A percentile compares a stretch with the other conserved stretches of the same genome.
These are phyloP conservation scores for Odocoileus hemionus DNA, from an alignment of 2,113 vertebrate genomes.

Conservation along the genomic window DNA sequence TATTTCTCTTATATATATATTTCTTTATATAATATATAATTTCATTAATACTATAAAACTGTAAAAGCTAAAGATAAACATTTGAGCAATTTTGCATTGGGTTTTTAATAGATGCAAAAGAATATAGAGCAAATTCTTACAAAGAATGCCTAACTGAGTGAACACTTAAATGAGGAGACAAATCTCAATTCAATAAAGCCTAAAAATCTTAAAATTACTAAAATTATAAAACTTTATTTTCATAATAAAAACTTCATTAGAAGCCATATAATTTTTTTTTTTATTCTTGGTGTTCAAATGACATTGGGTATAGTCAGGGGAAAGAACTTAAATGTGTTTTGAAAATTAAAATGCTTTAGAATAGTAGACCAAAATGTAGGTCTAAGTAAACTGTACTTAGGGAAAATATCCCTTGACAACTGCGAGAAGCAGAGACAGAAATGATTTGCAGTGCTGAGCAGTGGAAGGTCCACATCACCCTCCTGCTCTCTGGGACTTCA, in stretches of 20 bases:
- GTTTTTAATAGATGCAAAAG: neutral
- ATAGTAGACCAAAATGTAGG: neutral
- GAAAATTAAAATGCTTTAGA: conserved; percentile 26
- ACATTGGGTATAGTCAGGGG: neutral
- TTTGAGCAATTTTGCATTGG: neutral
- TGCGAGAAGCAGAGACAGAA: conserved; percentile 59
- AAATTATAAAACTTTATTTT: neutral
- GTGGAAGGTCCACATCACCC: conserved; percentile 47
- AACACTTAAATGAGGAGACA: neutral
- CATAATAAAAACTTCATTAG: neutral
- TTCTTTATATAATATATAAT: neutral
- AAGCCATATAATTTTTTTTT: neutral
- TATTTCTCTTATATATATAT: neutral
- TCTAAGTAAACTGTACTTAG: neutral
- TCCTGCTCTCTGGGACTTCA: conserved; percentile 65
- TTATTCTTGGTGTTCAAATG: neutral
- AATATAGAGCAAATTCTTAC: neutral
- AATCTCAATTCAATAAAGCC: neutral
- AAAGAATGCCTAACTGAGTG: neutral
- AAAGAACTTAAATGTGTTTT: neutral
- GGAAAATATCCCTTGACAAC: neutral
- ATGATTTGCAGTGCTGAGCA: conserved; percentile 59
- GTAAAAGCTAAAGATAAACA: neutral
- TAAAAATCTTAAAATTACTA: neutral
- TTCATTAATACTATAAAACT: neutral